Evolutionary conservation across 2,888 invertebrate species (phyloP).

Genomic region (Girardia tigrina): DNA sequence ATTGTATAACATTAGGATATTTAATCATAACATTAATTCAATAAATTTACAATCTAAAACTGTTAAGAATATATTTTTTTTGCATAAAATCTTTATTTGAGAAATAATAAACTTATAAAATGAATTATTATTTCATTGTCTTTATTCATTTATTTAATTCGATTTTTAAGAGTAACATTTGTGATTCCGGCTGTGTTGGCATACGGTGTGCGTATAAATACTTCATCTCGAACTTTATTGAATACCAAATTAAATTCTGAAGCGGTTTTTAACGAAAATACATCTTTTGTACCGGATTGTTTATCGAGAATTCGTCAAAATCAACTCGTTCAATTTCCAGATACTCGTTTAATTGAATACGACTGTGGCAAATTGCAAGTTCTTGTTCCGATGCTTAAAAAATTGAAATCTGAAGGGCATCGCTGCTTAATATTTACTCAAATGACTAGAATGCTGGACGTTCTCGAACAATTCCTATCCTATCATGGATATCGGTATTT

Average conservation of each 20-base stretch:
- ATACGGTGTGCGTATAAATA: not conserved
- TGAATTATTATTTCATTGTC: too few species aligned
- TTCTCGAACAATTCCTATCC: conserved; percentile 86
- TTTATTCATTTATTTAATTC: too few species aligned
- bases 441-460: conserved; percentile 97
- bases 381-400: conserved; percentile 65
- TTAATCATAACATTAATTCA: too few species aligned
- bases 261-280: not conserved
- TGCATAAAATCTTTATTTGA: too few species aligned
- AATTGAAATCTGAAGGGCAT: conserved; percentile 69
- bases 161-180: not conserved
- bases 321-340: conserved; percentile 73
- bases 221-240: not conserved
- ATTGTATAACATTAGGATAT: too few species aligned
- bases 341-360: conserved; percentile 89
- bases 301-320: conserved; percentile 5
- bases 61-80: too few species aligned
- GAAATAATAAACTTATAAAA: too few species aligned
- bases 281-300: not conserved
- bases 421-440: conserved; percentile 92
- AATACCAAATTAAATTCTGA: not conserved
- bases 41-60: too few species aligned
- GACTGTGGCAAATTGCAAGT: conserved; percentile 95
- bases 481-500: conserved; percentile 72
- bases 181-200: not conserved